A percentile compares a stretch with the other conserved stretches of the same genome.
These are phyloP conservation scores for Carassius auratus DNA, from an alignment of 2,113 vertebrate genomes.

Conservation along the genomic window DNA sequence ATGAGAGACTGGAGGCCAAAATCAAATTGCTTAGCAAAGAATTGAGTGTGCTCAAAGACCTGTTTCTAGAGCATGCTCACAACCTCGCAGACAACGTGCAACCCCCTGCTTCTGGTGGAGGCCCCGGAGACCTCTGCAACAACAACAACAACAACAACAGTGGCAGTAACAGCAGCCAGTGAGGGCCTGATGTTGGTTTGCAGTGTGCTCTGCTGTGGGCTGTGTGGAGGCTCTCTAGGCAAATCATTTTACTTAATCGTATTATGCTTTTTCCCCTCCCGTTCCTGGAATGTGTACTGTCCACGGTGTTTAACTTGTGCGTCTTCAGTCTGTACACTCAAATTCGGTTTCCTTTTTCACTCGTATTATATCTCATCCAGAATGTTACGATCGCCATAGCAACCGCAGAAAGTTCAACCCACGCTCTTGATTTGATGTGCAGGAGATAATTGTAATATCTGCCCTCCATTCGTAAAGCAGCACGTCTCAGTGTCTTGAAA, in stretches of 20 bases:
- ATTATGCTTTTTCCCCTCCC: slow-evolving; percentile 10
- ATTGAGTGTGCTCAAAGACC: slow-evolving; percentile 96
- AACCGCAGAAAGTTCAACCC: slow-evolving; percentile 17
- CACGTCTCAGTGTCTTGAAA: slow-evolving; percentile 22
- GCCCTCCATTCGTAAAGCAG: neutral
- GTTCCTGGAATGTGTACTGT: slow-evolving; percentile 12
- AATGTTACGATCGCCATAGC: slow-evolving; percentile 19
- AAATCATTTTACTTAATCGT: slow-evolving; percentile 30
- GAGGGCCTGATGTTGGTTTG: slow-evolving; percentile 50
- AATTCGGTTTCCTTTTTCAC: slow-evolving; percentile 18
- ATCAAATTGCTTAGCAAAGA: slow-evolving; percentile 98
- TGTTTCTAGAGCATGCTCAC: slow-evolving; percentile 98
- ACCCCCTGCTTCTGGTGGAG: slow-evolving; percentile 72
- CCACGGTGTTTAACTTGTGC: neutral
- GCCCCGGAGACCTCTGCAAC: slow-evolving; percentile 63
- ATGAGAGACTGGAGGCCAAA: slow-evolving; percentile 97
- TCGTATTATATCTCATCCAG: neutral
- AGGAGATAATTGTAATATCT: slow-evolving; percentile 6
- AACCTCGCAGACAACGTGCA: slow-evolving; percentile 93
- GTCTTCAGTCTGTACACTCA: slow-evolving; percentile 14
- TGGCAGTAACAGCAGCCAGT: slow-evolving; percentile 61
- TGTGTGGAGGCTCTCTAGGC: slow-evolving; percentile 17
- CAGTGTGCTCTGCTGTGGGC: slow-evolving; percentile 15
- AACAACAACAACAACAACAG: slow-evolving; percentile 54
- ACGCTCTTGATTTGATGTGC: slow-evolving; percentile 21